These are phyloP conservation scores for Luehdorfia chinensis DNA, from an alignment of 1,140 invertebrate genomes.

Conservation along the genomic window DNA sequence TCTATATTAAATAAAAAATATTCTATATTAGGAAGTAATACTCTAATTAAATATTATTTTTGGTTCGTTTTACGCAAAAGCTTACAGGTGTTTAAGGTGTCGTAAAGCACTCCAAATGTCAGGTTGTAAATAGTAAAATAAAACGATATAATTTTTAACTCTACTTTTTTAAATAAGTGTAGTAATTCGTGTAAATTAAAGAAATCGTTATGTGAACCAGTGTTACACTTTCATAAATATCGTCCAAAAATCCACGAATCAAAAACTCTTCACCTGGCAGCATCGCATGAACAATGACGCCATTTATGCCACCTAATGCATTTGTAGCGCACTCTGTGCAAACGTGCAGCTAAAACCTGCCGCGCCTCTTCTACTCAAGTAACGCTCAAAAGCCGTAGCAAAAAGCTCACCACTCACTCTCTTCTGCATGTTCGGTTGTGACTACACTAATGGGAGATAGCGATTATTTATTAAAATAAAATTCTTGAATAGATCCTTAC, in stretches of 20 bases:
- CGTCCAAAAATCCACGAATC: neutral
- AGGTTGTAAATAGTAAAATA: neutral
- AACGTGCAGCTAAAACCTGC: conserved; percentile 1
- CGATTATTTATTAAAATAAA: too few species aligned
- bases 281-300: neutral
- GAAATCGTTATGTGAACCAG: too few species aligned
- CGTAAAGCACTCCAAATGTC: too few species aligned
- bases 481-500: too few species aligned
- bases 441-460: conserved; percentile 1
- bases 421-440: conserved; percentile 1
- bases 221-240: too few species aligned
- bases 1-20: too few species aligned
- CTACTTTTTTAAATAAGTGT: too few species aligned
- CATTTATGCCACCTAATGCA: conserved; percentile 10
- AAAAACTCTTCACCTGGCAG: neutral
- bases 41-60: too few species aligned
- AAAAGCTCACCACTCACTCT: conserved; percentile 28
- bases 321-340: conserved; percentile 2
- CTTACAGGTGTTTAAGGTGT: too few species aligned
- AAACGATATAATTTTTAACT: neutral
- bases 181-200: too few species aligned
- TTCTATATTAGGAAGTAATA: too few species aligned
- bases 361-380: conserved; percentile 22
- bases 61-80: too few species aligned
- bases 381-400: conserved; percentile 37